Percentiles rank a stretch among this genome's conserved stretches.
phyloP scores from a whole-genome alignment of 2,797 vertebrate species.

The Arrhamphus sclerolepis region DNA sequence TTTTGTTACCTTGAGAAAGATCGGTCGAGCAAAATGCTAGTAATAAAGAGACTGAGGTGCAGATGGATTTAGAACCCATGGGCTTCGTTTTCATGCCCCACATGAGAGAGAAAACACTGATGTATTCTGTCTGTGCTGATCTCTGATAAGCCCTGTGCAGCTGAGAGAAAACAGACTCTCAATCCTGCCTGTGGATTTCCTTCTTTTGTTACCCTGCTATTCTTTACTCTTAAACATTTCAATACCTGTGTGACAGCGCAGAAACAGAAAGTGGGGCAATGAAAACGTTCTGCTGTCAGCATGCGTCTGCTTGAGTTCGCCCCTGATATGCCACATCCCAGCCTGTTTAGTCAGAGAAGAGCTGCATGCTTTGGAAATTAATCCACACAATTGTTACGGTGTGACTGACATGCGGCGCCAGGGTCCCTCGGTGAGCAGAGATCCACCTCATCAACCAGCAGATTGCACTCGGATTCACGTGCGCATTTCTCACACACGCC shows the following conservation, averaged over 20 bases:
- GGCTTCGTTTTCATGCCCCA: slow-evolving; percentile 10
- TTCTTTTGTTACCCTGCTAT: slow-evolving; percentile 8
- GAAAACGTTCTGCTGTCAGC: too few species aligned
- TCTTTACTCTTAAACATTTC: slow-evolving; percentile 17
- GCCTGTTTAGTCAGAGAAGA: too few species aligned
- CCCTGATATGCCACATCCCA: too few species aligned
- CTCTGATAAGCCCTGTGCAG: slow-evolving; percentile 25
- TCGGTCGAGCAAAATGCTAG: slow-evolving; percentile 38
- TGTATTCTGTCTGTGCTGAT: slow-evolving; percentile 23
- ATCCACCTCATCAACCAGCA: slow-evolving; percentile 45
- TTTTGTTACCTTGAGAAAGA: slow-evolving; percentile 34
- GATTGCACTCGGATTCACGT: slow-evolving; percentile 14
- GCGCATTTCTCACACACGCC: slow-evolving; percentile 6
- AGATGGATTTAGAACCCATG: slow-evolving; percentile 20
- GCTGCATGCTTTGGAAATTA: slow-evolving; percentile 29
- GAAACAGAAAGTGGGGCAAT: too few species aligned
- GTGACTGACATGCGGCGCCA: slow-evolving; percentile 20
- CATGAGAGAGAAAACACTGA: slow-evolving; percentile 23
- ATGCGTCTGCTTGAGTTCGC: too few species aligned
- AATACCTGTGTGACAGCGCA: slow-evolving; percentile 32
- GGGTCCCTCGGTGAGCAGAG: slow-evolving; percentile 51
- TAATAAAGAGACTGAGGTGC: slow-evolving; percentile 22
- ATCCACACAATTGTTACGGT: slow-evolving; percentile 26
- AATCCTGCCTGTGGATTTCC: slow-evolving; percentile 4
- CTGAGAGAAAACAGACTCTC: slow-evolving; percentile 18